These are phyloP conservation scores for Trissolcus brochymenae DNA, from an alignment of 2,888 invertebrate species.

Conservation along the genomic window DNA sequence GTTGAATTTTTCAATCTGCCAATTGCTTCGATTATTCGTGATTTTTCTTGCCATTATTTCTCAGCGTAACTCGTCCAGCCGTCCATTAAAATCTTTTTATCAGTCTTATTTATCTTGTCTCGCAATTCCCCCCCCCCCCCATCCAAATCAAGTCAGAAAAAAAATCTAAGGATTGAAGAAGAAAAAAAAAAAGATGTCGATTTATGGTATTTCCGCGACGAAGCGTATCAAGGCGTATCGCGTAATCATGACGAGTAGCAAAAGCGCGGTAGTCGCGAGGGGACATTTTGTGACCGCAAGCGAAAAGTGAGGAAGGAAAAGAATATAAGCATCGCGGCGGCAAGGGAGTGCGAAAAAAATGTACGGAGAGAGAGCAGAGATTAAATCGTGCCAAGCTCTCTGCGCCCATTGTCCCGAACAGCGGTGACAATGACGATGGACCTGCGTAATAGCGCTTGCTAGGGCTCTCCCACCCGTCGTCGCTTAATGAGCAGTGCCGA, in stretches of 20 bases:
- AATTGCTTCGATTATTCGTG: slow-evolving; percentile 33
- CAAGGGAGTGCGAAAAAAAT: slow-evolving; percentile 28
- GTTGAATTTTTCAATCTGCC: slow-evolving; percentile 51
- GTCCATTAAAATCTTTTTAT: slow-evolving; percentile 19
- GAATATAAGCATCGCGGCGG: slow-evolving; percentile 4
- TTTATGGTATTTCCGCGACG: slow-evolving; percentile 20
- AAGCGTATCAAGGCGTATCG: slow-evolving; percentile 34
- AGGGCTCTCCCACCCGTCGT: slow-evolving; percentile 4
- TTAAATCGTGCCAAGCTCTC: slow-evolving; percentile 47
- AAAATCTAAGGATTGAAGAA: background rate
- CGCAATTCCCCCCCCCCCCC: background rate
- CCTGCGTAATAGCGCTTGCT: slow-evolving; percentile 17
- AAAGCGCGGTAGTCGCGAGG: slow-evolving; percentile 7
- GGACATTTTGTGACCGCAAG: slow-evolving; percentile 5
- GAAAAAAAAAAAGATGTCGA: slow-evolving; percentile 7
- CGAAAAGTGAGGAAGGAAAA: background rate
- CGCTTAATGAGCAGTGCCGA: slow-evolving; percentile 8
- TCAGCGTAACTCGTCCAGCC: background rate
- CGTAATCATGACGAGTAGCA: slow-evolving; percentile 47
- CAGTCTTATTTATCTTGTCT: slow-evolving; percentile 12
- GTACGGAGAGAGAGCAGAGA: slow-evolving; percentile 23
- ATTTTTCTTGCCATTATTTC: slow-evolving; percentile 24
- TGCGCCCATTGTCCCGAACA: slow-evolving; percentile 39
- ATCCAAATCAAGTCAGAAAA: slow-evolving; percentile 16
- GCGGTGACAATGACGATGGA: slow-evolving; percentile 13